A percentile compares a stretch with the other conserved stretches of the same genome.
phyloP scores from a whole-genome alignment of 2,797 vertebrate species.

The Enteromius anoplus region DNA sequence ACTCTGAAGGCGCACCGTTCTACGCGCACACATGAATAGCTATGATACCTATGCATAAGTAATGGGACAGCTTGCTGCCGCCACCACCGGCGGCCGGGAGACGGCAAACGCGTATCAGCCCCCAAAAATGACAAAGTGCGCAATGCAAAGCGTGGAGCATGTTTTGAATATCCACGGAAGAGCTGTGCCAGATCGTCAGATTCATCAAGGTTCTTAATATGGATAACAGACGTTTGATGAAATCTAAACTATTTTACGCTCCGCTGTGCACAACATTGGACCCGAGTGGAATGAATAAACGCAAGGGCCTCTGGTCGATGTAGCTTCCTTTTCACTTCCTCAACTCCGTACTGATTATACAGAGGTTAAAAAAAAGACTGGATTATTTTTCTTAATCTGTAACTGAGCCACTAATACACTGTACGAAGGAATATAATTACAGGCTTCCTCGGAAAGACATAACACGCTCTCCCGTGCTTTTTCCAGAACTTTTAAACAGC shows the following conservation, averaged over 20 bases:
- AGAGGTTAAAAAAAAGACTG: background rate
- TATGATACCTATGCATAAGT: slow-evolving; percentile 87
- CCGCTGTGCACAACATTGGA: slow-evolving; percentile 55
- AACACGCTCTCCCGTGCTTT: slow-evolving; percentile 6
- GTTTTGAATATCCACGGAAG: slow-evolving; percentile 52
- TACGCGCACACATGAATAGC: slow-evolving; percentile 83
- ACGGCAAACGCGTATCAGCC: slow-evolving; percentile 55
- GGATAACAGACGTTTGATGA: slow-evolving; percentile 57
- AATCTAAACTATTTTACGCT: slow-evolving; percentile 60
- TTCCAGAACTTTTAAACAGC: slow-evolving; percentile 10
- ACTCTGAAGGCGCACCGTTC: slow-evolving; percentile 71
- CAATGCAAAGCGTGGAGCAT: background rate
- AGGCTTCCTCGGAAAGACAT: slow-evolving; percentile 22
- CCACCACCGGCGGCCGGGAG: slow-evolving; percentile 62
- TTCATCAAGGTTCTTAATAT: slow-evolving; percentile 62
- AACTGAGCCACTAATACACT: slow-evolving; percentile 2
- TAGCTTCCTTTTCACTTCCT: slow-evolving; percentile 26
- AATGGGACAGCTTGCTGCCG: slow-evolving; percentile 74
- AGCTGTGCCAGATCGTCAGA: slow-evolving; percentile 44
- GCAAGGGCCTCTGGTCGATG: slow-evolving; percentile 8
- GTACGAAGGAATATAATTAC: background rate
- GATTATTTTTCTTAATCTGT: slow-evolving; percentile 10
- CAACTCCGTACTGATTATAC: background rate
- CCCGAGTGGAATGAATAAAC: slow-evolving; percentile 48
- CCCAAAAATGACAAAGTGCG: slow-evolving; percentile 50